A percentile compares a stretch with the other conserved stretches of the same genome.
Conservation (phyloP, 1,140 invertebrate species). For the Chelonus insularis region DNA sequence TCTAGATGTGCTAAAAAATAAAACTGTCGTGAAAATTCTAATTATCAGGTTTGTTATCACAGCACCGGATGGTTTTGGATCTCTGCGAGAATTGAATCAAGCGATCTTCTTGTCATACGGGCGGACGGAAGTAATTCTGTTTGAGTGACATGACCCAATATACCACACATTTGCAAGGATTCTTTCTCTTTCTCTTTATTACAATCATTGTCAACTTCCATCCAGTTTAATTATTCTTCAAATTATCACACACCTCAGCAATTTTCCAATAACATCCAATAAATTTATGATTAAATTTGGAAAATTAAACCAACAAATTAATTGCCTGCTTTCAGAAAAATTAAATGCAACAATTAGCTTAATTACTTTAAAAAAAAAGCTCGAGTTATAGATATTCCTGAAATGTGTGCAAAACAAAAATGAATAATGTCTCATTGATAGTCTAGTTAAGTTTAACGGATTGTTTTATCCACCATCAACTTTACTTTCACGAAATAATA, state of each 20-base stretch:
- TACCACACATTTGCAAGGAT: conserved; percentile 2
- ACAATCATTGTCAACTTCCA: background rate
- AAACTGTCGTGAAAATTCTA: conserved; percentile 21
- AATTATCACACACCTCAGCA: too few species aligned
- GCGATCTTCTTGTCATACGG: conserved; percentile 44
- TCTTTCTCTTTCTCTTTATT: background rate
- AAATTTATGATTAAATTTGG: too few species aligned
- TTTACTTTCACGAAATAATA: conserved; percentile 1
- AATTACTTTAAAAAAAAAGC: too few species aligned
- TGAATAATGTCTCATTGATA: too few species aligned
- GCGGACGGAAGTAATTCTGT: conserved; percentile 46
- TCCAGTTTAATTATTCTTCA: too few species aligned
- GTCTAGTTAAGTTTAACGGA: background rate
- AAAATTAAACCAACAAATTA: too few species aligned
- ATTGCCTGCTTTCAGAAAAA: too few species aligned
- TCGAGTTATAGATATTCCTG: too few species aligned
- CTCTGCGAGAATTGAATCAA: conserved; percentile 39
- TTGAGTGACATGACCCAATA: conserved; percentile 37
- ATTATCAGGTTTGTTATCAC: conserved; percentile 33
- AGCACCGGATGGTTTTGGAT: conserved; percentile 36
- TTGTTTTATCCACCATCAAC: background rate
- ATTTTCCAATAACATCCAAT: too few species aligned
- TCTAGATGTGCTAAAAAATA: too few species aligned
- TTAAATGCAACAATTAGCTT: too few species aligned
- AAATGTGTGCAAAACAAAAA: too few species aligned